Base-by-base conservation (phyloP, 2,888 invertebrate genomes). In the Leptarthrus brevirostris region DNA sequence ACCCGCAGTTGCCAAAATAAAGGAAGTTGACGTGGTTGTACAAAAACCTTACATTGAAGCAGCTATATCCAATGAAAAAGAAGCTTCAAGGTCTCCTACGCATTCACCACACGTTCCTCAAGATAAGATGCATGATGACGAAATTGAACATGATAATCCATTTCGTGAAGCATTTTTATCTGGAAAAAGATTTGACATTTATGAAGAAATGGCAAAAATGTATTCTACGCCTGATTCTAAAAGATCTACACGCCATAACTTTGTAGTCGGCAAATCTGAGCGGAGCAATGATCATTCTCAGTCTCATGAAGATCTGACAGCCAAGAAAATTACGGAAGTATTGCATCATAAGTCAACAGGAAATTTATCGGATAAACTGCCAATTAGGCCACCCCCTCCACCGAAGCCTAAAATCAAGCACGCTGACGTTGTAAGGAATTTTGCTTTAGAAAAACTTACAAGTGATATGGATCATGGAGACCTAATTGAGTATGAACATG, bases 61-160 rank as follows among this genome's bases (percentile, higher is more conserved):
- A 0, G 76, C 74, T n/a, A 74, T 2, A 52, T 53, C 20, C 69
- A 74, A 1, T 64, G 74, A 56, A 71, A 78, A 78, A 40, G 77
- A 76, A 2, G 77, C 78, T 0, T 78, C 80, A 0, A 76, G 79
- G 1, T 30, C 77, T 3, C 79, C 79, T 14, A 79, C 79, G 8
- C 79, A 80, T 10, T 74, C 78, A 0, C 72, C 76, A 18, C 52
- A 64, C 10, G 64, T 54, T 2, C 80, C 80, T 74, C 76, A 74
- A 44, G 49, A 76, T 3, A 66, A 79, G 3, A 79, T 80, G 4
- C 24, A 44, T 6, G 75, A 77, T 14, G 78, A 78, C 40, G 84
- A 85, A 79, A 81, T 84, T 72, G 85, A 85, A 73, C 81, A 82
- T 1, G 85, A 85, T 52, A 85, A 85, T 80, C 85, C 85, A 22